Percentiles rank a stretch among this genome's conserved stretches.
phyloP scores from a whole-genome alignment of 2,797 vertebrate species.

The Argyrosomus regius region DNA sequence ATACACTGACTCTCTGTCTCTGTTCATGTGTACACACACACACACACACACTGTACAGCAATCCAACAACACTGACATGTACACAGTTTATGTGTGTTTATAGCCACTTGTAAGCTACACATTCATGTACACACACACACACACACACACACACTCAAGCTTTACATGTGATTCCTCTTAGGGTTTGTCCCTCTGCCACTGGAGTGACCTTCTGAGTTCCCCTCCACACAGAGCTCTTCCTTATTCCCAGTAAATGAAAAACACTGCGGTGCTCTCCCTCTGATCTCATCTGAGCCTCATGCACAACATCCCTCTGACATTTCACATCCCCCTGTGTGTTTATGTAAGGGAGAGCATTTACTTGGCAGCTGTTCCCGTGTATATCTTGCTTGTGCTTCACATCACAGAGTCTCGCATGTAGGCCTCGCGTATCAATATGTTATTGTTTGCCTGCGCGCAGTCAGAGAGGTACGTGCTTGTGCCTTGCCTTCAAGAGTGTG shows the following conservation, averaged over 20 bases:
- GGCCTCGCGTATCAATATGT: background rate
- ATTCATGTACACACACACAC: background rate
- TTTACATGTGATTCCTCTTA: slow-evolving; percentile 12
- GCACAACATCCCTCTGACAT: slow-evolving; percentile 27
- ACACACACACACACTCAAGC: background rate
- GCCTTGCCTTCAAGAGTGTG: background rate
- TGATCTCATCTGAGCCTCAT: slow-evolving; percentile 35
- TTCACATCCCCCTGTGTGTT: slow-evolving; percentile 31
- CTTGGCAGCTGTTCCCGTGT: slow-evolving; percentile 14
- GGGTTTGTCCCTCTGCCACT: slow-evolving; percentile 11
- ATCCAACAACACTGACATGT: background rate
- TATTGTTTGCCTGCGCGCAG: slow-evolving; percentile 14
- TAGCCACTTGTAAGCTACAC: background rate
- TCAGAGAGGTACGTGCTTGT: background rate
- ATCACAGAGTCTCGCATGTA: slow-evolving; percentile 6
- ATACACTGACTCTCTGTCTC: background rate
- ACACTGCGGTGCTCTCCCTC: slow-evolving; percentile 21
- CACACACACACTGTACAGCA: background rate
- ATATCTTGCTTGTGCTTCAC: background rate
- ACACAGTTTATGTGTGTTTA: background rate
- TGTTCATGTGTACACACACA: background rate
- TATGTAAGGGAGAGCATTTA: slow-evolving; percentile 23
- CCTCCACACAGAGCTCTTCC: slow-evolving; percentile 45
- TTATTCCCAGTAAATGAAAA: slow-evolving; percentile 55
- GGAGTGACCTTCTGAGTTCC: slow-evolving; percentile 44